Evolutionary conservation across 1,140 invertebrate genomes (phyloP), one percentile per base, ranked within the genome.

Genomic region (Trinorchestia longiramus): DNA sequence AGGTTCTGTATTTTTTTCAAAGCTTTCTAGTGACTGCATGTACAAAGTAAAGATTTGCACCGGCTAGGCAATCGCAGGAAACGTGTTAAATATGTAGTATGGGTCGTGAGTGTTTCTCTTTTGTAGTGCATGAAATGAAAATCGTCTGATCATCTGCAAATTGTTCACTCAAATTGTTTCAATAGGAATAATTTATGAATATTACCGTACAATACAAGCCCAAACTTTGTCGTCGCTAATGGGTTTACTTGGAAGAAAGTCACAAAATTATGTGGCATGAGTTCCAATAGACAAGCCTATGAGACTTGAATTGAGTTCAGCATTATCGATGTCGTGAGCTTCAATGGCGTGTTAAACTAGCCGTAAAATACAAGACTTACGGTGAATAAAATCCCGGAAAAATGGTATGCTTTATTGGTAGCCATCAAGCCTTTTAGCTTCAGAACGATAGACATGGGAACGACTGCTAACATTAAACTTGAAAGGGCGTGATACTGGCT

Each of bases 341-440:
- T 41, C 88, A 90, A 90, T 90, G 88, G 88, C 88, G 88, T 90
- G 88, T 90, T 90, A 90, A 90, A 90, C 88, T 41, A 41, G 43
- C 41, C 88, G 88, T 90, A 90, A 43, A 90, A 43, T 43, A 90
- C 88, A 90, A 41, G 41, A 90, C 88, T 90, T 90, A 90, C 43
- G 43, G 28, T 3, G 88, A 90, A 90, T 90, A 90, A 90, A 90
- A 42, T 90, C 88, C 4, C 41, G 88, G 88, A 90, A 90, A 53
- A 90, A 90, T 90, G 88, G 0, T 90, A 42, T 90, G 28, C n/a
- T 90, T 90, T 90, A 90, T 90, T 43, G 88, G 11, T 90, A 3
- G 36, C 11, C n/a, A 90, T 42, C 41, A 11, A 3, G 43, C 4
- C 3, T 42, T 90, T 41, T 28, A 28, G 62, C 62, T 36, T 77